Percentiles rank a stretch among this genome's conserved stretches.
Conservation (phyloP, 2,888 invertebrate species). For the Temnothorax rugatulus region DNA sequence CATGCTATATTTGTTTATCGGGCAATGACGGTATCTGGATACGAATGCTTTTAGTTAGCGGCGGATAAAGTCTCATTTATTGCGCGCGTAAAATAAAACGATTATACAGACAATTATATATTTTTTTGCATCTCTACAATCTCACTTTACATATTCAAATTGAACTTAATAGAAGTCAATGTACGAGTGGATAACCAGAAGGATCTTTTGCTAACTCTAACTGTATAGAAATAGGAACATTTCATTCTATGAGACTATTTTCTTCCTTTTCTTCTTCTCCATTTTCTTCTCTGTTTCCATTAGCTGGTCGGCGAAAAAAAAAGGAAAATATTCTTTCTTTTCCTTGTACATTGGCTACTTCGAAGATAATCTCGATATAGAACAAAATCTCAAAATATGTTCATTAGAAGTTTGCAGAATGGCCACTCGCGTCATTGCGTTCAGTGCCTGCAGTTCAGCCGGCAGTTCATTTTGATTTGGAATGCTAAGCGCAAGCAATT, state of each 20-base stretch:
- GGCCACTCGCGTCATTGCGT: not conserved
- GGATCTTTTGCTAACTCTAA: not conserved
- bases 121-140: not conserved
- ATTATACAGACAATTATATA: not conserved
- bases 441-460: not conserved
- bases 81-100: not conserved
- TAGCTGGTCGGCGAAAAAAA: not conserved
- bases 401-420: not conserved
- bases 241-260: not conserved
- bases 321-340: not conserved
- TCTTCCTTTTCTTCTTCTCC: not conserved
- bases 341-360: not conserved
- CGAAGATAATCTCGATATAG: not conserved
- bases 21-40: not conserved
- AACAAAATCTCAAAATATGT: not conserved
- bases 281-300: not conserved
- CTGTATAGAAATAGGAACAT: not conserved
- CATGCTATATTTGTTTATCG: too few relatives aligned
- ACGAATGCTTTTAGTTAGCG: not conserved
- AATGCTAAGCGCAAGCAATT: not conserved
- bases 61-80: not conserved
- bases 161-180: not conserved
- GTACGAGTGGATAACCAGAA: not conserved
- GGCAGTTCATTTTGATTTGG: not conserved
- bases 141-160: not conserved